These are phyloP conservation scores for Microcebus murinus DNA, from an alignment of 2,113 vertebrate species.

Conservation along the genomic window DNA sequence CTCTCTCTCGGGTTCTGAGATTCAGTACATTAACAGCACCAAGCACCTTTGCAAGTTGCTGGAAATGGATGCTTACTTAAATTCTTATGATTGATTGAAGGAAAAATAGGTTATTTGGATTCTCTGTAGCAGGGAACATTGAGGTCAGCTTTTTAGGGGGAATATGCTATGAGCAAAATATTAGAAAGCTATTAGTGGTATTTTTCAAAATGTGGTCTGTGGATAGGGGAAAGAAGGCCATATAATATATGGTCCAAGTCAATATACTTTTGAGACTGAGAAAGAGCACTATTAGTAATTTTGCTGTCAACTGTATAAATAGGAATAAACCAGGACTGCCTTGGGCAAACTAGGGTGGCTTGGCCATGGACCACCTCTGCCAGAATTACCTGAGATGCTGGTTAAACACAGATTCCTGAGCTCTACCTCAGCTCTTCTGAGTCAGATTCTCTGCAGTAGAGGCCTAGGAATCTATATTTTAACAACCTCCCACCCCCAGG, in stretches of 20 bases:
- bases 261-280: neutral
- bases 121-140: neutral
- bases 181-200: neutral
- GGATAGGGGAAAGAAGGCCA: neutral
- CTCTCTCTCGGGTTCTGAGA: neutral
- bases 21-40: neutral
- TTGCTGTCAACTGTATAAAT: neutral
- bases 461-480: neutral
- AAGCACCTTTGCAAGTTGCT: neutral
- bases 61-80: neutral
- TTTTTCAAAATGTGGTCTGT: constrained; percentile 31
- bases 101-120: constrained; percentile 21
- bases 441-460: neutral
- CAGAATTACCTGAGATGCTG: neutral
- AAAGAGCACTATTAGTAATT: neutral
- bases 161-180: neutral
- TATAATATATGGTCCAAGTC: neutral
- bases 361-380: neutral
- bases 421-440: neutral
- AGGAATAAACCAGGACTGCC: neutral
- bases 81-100: neutral
- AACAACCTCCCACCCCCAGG: neutral
- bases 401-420: neutral
- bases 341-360: neutral
- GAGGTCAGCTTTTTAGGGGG: neutral